Percentiles rank a stretch among this genome's conserved stretches.
Conservation (phyloP, 1,140 invertebrate species). For the Caligus rogercresseyi region DNA sequence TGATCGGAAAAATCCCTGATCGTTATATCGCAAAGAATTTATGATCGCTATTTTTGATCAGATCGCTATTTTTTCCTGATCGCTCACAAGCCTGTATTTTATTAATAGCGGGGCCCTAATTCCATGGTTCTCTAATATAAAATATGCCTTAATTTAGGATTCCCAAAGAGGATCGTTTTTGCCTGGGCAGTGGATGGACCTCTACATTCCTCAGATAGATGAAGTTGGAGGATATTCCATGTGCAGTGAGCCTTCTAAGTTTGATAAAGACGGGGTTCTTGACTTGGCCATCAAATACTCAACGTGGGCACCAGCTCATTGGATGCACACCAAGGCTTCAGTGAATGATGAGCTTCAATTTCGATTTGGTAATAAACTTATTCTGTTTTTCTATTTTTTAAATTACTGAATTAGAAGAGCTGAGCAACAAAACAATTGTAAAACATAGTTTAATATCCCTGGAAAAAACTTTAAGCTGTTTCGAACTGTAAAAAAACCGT, state of each 20-base stretch:
- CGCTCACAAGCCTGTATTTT: too few species aligned
- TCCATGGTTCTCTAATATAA: too few species aligned
- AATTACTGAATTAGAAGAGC: too few species aligned
- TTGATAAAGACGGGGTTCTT: background rate
- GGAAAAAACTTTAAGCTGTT: too few species aligned
- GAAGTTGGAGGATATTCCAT: background rate
- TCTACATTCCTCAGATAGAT: background rate
- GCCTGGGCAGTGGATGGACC: background rate
- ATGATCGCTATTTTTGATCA: too few species aligned
- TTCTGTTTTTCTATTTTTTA: background rate
- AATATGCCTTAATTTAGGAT: background rate
- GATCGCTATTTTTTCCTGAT: too few species aligned
- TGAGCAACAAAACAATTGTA: too few species aligned
- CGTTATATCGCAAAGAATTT: too few species aligned
- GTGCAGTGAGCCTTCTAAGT: background rate
- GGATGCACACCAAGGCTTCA: background rate
- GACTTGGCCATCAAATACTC: background rate
- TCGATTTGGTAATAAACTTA: background rate
- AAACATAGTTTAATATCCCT: too few species aligned
- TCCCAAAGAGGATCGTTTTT: background rate
- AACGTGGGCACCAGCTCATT: background rate
- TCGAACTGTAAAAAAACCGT: too few species aligned
- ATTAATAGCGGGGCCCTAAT: too few species aligned
- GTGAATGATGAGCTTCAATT: background rate
- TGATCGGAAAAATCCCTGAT: too few species aligned